These are phyloP conservation scores for Lucilia sericata DNA, from an alignment of 1,140 invertebrate genomes.

Conservation along the genomic window DNA sequence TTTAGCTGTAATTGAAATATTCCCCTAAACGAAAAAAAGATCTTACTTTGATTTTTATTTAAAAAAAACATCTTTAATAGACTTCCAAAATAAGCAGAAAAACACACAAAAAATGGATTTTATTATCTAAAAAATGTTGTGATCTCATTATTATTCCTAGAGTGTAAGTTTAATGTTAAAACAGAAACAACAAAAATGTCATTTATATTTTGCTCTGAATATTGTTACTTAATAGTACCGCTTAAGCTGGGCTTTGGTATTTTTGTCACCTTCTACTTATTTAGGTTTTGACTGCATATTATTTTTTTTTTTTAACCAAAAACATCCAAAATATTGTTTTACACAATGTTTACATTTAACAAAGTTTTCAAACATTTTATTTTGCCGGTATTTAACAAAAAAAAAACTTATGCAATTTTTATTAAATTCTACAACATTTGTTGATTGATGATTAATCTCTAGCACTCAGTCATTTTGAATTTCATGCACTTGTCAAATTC, in stretches of 20 bases:
- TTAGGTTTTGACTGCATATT: background rate
- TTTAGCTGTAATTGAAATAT: background rate
- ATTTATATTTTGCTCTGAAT: constrained; percentile 21
- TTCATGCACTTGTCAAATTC: too few species aligned
- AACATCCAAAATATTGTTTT: too few species aligned
- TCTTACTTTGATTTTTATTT: background rate
- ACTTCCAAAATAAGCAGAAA: background rate
- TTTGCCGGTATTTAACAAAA: too few species aligned
- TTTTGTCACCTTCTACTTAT: background rate
- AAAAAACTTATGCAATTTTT: too few species aligned
- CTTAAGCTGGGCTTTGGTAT: background rate
- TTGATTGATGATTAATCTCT: too few species aligned
- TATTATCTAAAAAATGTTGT: background rate
- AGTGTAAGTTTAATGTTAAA: background rate
- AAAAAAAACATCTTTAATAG: background rate
- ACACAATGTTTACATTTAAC: too few species aligned
- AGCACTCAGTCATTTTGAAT: too few species aligned
- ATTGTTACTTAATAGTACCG: background rate
- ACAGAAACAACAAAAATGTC: background rate
- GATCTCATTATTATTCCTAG: background rate
- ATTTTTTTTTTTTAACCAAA: background rate
- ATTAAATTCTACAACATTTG: too few species aligned
- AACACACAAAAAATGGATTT: background rate
- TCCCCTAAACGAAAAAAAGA: too few species aligned
- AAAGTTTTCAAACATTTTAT: too few species aligned